phyloP scores from a whole-genome alignment of 2,113 vertebrate genomes.

The Leptodactylus fuscus region DNA sequence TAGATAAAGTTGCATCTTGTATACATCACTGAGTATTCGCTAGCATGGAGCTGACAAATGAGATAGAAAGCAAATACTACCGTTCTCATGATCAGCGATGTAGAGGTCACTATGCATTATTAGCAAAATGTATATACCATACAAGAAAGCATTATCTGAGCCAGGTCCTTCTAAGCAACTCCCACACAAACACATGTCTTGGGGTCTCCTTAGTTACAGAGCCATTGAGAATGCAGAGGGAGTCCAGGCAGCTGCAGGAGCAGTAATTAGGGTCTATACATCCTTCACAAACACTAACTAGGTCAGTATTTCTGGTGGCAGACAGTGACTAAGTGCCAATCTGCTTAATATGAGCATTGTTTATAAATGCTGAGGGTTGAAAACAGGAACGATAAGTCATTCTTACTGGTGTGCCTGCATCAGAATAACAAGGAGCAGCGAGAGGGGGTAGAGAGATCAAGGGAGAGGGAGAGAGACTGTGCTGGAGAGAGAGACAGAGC shows the following conservation, averaged over 20 bases:
- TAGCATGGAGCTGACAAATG: not conserved
- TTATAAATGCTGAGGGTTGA: conserved; percentile 61
- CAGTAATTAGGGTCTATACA: conserved; percentile 61
- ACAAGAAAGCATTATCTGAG: not conserved
- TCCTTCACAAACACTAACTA: conserved; percentile 59
- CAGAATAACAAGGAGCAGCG: conserved; percentile 54
- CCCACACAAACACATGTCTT: conserved; percentile 24
- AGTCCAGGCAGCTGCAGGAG: conserved; percentile 57
- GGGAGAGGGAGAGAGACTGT: conserved; percentile 21
- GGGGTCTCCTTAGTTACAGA: conserved; percentile 54
- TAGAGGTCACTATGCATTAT: conserved; percentile 18
- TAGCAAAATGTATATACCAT: not conserved
- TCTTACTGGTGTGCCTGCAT: conserved; percentile 52
- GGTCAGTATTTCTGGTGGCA: conserved; percentile 61
- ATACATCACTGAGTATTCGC: not conserved
- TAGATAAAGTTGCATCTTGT: not conserved
- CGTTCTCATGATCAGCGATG: not conserved
- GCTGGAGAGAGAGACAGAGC: conserved; percentile 29
- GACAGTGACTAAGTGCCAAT: conserved; percentile 62
- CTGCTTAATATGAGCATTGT: conserved; percentile 61
- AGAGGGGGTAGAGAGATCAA: conserved; percentile 45
- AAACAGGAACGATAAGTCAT: conserved; percentile 60
- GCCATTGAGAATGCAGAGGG: conserved; percentile 54
- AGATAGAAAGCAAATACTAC: not conserved
- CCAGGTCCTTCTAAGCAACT: conserved; percentile 28